Evolutionary conservation across 2,888 invertebrate species (phyloP).

Genomic region (Drosophila affinis): DNA sequence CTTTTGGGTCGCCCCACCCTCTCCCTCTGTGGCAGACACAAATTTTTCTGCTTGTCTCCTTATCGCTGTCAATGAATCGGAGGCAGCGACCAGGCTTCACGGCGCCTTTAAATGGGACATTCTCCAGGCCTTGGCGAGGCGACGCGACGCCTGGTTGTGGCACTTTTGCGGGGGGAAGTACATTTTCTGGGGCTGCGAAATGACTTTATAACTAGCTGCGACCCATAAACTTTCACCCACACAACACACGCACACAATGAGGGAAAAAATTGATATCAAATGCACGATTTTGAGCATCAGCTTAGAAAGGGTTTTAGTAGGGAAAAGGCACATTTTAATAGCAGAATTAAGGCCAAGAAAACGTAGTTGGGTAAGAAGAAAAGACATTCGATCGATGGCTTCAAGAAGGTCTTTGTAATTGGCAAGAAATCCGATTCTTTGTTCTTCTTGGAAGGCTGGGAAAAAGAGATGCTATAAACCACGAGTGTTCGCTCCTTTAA

Average conservation of each 20-base stretch:
- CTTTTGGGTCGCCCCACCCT: neutral
- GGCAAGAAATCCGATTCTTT: too few relatives aligned
- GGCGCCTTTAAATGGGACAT: slow-evolving; percentile 60
- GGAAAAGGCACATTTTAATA: neutral
- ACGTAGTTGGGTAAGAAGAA: neutral
- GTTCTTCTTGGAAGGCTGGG: too few relatives aligned
- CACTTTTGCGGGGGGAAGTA: slow-evolving; percentile 45
- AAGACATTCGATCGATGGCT: too few relatives aligned
- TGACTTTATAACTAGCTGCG: slow-evolving; percentile 76
- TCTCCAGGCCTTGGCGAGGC: slow-evolving; percentile 28
- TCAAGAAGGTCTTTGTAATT: too few relatives aligned
- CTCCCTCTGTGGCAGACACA: slow-evolving; percentile 5
- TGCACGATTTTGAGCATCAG: neutral
- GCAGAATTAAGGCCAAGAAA: neutral
- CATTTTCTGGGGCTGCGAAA: slow-evolving; percentile 51
- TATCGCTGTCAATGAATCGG: slow-evolving; percentile 70
- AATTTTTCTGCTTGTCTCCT: slow-evolving; percentile 33
- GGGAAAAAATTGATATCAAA: neutral
- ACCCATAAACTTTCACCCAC: slow-evolving; percentile 54
- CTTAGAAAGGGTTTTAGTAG: neutral
- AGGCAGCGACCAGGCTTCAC: slow-evolving; percentile 45
- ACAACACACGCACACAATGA: slow-evolving; percentile 2
- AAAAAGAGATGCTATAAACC: too few relatives aligned
- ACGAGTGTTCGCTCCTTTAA: too few relatives aligned
- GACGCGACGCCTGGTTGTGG: slow-evolving; percentile 11